Conservation (phyloP, 2,888 invertebrate species). For the Petrolisthes cinctipes region DNA sequence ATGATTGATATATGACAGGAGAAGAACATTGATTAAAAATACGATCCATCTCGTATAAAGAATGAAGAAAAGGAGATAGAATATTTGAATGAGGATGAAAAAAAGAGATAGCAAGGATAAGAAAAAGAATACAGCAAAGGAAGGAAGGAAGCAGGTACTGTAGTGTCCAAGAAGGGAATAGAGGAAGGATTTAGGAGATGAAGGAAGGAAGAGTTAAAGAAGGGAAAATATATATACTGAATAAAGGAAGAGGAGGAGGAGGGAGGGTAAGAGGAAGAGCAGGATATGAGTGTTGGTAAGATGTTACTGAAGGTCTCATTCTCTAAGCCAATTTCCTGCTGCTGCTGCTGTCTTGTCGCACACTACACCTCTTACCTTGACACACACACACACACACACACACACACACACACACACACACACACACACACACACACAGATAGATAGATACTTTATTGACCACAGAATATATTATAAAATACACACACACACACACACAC, state of each 20-base stretch:
- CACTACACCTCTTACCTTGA: background rate
- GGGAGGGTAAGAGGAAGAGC: background rate
- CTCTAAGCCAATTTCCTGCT: too few species aligned
- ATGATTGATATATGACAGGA: too few species aligned
- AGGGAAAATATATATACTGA: background rate
- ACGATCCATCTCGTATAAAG: too few species aligned
- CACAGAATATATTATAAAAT: background rate
- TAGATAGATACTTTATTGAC: background rate
- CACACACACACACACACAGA: background rate
- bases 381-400: constrained; percentile 1
- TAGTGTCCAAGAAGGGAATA: background rate
- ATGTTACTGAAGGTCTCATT: too few species aligned
- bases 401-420: constrained; percentile 1
- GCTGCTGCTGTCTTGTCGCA: too few species aligned
- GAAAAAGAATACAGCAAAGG: background rate
- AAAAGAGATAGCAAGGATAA: too few species aligned
- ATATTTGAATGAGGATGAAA: too few species aligned
- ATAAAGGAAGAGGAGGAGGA: background rate
- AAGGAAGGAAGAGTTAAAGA: background rate
- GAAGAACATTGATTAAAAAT: too few species aligned
- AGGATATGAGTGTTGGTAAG: background rate
- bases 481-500: background rate
- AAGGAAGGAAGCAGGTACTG: constrained; percentile 1
- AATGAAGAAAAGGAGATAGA: too few species aligned
- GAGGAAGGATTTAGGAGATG: background rate